phyloP scores from a whole-genome alignment of 1,140 invertebrate genomes.

The Dendroctonus ponderosae region DNA sequence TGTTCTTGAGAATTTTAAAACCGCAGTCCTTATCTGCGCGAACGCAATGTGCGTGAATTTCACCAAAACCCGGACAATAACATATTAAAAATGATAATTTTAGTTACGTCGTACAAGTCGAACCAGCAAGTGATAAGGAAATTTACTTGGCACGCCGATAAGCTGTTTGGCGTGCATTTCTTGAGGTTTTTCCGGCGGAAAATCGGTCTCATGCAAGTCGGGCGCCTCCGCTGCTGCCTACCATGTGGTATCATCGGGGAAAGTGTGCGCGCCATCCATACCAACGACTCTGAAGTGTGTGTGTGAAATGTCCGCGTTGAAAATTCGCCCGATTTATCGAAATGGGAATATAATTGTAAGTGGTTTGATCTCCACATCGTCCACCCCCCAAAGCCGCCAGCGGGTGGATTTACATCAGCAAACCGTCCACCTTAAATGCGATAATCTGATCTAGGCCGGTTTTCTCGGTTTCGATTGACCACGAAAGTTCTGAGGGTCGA shows the following conservation, averaged over 20 bases:
- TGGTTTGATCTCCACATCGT: background rate
- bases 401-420: too few relatives aligned
- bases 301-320: slow-evolving; percentile 5
- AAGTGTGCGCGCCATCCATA: slow-evolving; percentile 1
- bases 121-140: slow-evolving; percentile 32
- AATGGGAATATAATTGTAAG: slow-evolving; percentile 35
- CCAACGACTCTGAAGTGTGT: background rate
- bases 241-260: slow-evolving; percentile 12
- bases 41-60: slow-evolving; percentile 13
- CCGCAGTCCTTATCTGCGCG: slow-evolving; percentile 23
- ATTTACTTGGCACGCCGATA: slow-evolving; percentile 31
- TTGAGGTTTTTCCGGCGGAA: slow-evolving; percentile 2
- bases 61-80: slow-evolving; percentile 21
- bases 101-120: slow-evolving; percentile 31
- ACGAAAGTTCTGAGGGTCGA: too few relatives aligned
- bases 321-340: slow-evolving; percentile 24
- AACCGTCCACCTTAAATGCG: too few relatives aligned
- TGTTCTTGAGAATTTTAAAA: too few relatives aligned
- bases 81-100: slow-evolving; percentile 31
- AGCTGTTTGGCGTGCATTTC: slow-evolving; percentile 26
- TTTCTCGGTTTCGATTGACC: too few relatives aligned
- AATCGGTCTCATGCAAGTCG: background rate
- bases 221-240: slow-evolving; percentile 2
- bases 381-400: too few relatives aligned
- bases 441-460: too few relatives aligned